Evolutionary conservation across 2,888 invertebrate genomes (phyloP).

Genomic region (Plagodis pulveraria): DNA sequence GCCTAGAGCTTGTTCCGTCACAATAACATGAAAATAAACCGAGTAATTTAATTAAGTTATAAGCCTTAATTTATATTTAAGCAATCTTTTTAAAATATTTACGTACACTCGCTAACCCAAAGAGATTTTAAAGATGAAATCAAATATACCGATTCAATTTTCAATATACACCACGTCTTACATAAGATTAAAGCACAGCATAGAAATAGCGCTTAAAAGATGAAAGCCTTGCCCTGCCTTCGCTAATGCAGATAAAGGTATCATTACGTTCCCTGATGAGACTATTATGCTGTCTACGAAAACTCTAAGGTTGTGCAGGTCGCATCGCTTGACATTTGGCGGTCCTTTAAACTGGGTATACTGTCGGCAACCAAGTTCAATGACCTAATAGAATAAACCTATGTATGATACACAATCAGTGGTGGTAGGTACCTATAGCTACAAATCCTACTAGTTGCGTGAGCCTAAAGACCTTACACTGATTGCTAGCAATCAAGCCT

Average conservation of each 20-base stretch:
- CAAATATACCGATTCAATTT: neutral
- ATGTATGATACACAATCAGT: neutral
- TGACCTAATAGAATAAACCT: constrained; percentile 5
- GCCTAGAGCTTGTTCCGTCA: too few species aligned
- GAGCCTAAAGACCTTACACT: constrained; percentile 38
- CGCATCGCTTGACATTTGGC: constrained; percentile 43
- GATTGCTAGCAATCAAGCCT: constrained; percentile 28
- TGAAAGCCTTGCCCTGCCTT: constrained; percentile 4
- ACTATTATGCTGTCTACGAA: constrained; percentile 36
- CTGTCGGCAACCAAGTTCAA: constrained; percentile 23
- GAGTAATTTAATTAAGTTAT: too few species aligned
- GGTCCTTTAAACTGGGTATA: constrained; percentile 46
- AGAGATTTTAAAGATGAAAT: too few species aligned
- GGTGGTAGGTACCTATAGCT: neutral
- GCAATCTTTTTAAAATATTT: too few species aligned
- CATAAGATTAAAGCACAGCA: constrained; percentile 6
- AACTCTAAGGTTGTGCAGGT: constrained; percentile 44
- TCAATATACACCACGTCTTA: constrained; percentile 4
- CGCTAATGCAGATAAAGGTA: constrained; percentile 21
- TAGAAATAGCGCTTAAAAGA: constrained; percentile 23
- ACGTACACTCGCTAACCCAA: neutral
- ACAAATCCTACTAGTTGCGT: constrained; percentile 34
- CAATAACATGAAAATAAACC: too few species aligned
- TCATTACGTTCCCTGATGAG: constrained; percentile 30
- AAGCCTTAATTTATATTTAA: too few species aligned